phyloP scores from a whole-genome alignment of 2,113 vertebrate species.

The Phrynosoma blainvillii region DNA sequence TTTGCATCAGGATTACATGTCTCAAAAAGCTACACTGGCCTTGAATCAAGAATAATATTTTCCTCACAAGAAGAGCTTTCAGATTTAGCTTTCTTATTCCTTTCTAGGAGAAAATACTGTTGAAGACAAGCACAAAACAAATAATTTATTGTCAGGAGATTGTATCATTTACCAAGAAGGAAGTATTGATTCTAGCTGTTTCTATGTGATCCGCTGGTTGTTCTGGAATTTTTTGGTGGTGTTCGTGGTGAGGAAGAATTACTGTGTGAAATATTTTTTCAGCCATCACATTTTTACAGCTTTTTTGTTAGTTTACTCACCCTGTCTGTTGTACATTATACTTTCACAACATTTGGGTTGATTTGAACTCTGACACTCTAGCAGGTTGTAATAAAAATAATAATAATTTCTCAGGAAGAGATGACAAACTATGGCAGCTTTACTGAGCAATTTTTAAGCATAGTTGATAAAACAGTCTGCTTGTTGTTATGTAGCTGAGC shows the following conservation, averaged over 20 bases:
- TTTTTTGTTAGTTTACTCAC: neutral
- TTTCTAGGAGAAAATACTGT: neutral
- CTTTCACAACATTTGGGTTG: slow-evolving; percentile 32
- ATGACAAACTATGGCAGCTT: slow-evolving; percentile 46
- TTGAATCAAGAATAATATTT: neutral
- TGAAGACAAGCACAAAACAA: neutral
- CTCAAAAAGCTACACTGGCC: neutral
- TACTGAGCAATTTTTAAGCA: slow-evolving; percentile 40
- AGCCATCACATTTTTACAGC: neutral
- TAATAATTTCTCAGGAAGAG: slow-evolving; percentile 31
- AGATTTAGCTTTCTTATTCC: neutral
- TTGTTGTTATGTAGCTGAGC: slow-evolving; percentile 64
- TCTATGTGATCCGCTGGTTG: neutral
- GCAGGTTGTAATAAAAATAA: slow-evolving; percentile 12
- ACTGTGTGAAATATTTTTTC: slow-evolving; percentile 27
- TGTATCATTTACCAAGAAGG: slow-evolving; percentile 4
- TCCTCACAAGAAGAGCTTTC: neutral
- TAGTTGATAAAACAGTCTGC: slow-evolving; percentile 66
- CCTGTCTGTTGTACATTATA: slow-evolving; percentile 17
- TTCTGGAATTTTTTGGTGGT: neutral
- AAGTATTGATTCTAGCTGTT: neutral
- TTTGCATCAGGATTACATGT: neutral
- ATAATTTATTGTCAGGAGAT: slow-evolving; percentile 20
- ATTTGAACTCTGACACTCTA: slow-evolving; percentile 39
- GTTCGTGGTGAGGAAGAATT: neutral